Percentiles rank a stretch among this genome's conserved stretches.
Conservation (phyloP, 2,113 vertebrate genomes). For the Hemiprocne comata region DNA sequence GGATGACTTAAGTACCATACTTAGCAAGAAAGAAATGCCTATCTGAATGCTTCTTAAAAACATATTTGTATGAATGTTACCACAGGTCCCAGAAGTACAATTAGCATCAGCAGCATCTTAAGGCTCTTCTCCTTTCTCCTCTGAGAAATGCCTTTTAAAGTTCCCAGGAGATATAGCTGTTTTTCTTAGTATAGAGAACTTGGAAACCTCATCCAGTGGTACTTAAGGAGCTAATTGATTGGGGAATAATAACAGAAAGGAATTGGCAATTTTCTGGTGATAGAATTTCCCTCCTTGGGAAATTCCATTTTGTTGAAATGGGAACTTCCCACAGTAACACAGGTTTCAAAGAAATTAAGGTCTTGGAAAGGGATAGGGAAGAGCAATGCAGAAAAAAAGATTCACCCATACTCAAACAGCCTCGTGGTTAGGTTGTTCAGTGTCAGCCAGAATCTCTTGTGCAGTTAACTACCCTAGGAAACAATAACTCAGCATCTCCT, state of each 20-base stretch:
- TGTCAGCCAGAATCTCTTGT: not conserved
- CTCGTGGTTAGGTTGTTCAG: not conserved
- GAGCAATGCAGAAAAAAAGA: not conserved
- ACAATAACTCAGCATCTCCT: not conserved
- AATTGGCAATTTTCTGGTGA: slow-evolving; percentile 7
- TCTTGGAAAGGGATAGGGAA: not conserved
- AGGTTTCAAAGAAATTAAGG: not conserved
- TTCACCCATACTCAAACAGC: not conserved
- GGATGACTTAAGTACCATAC: not conserved
- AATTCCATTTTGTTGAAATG: slow-evolving; percentile 15
- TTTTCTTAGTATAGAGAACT: not conserved
- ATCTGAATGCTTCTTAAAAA: not conserved
- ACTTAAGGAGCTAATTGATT: not conserved
- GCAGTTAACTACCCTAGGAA: not conserved
- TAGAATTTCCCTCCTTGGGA: not conserved
- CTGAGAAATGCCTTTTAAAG: not conserved
- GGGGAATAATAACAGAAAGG: not conserved
- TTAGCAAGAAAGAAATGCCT: not conserved
- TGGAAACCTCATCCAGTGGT: not conserved
- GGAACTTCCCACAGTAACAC: not conserved
- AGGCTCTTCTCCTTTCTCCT: not conserved
- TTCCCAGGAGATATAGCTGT: not conserved
- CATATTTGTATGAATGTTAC: not conserved
- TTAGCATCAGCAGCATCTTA: not conserved
- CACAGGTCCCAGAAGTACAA: not conserved